These are phyloP conservation scores for Todiramphus chloris DNA, from an alignment of 2,113 vertebrate species.

Conservation along the genomic window DNA sequence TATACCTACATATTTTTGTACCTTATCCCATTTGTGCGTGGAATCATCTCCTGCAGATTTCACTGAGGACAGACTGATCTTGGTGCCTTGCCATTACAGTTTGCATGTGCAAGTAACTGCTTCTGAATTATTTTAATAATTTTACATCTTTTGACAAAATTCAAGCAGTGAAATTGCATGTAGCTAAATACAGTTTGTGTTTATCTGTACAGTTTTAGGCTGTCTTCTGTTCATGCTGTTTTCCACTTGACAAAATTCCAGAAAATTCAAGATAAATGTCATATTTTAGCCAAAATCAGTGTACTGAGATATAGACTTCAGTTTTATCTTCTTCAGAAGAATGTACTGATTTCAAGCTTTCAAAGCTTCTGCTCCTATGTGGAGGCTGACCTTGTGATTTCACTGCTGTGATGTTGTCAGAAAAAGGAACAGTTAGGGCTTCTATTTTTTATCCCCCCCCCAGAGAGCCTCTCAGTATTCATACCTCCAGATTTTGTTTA, in stretches of 20 bases:
- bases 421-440: background rate
- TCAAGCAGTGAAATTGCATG: background rate
- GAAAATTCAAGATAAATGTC: background rate
- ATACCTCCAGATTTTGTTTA: background rate
- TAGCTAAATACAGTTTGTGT: background rate
- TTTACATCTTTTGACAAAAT: background rate
- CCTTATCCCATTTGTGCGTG: background rate
- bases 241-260: background rate
- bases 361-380: background rate
- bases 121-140: background rate
- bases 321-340: background rate
- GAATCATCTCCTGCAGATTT: background rate
- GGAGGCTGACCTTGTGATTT: background rate
- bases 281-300: background rate
- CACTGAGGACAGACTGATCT: background rate
- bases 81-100: background rate
- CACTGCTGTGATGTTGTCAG: background rate
- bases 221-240: background rate
- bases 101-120: background rate
- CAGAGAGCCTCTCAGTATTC: background rate
- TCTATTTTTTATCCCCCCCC: no score
- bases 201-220: background rate
- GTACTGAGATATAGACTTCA: background rate
- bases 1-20: background rate
- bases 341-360: background rate